Evolutionary conservation across 2,797 vertebrate genomes (phyloP).

Genomic region (Poeciliopsis paucimaculata): DNA sequence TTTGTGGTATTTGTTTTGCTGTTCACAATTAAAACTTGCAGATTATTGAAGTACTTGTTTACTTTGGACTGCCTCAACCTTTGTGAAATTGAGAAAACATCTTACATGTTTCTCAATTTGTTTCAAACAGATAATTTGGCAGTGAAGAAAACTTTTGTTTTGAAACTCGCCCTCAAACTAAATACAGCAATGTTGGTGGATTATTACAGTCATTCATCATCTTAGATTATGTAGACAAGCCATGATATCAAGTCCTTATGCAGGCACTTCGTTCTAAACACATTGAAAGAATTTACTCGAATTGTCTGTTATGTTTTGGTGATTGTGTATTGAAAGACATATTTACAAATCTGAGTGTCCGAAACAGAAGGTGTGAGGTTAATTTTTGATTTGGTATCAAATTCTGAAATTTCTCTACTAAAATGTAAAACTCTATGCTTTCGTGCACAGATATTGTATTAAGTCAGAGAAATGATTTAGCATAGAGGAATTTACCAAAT

Average conservation of each 20-base stretch:
- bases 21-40: neutral
- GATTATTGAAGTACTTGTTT: neutral
- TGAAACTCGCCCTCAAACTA: neutral
- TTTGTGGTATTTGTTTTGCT: neutral
- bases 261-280: neutral
- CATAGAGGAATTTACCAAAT: conserved; percentile 69
- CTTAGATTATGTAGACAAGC: neutral
- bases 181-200: neutral
- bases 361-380: neutral
- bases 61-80: neutral
- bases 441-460: conserved; percentile 44
- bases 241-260: neutral
- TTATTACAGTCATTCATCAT: neutral
- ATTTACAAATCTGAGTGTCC: neutral
- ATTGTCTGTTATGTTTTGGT: neutral
- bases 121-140: neutral
- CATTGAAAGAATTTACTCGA: neutral
- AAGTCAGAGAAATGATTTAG: conserved; percentile 62
- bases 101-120: too few relatives aligned
- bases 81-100: neutral
- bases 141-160: neutral
- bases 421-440: conserved; percentile 41
- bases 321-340: neutral
- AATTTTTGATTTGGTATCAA: conserved; percentile 4
- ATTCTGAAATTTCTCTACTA: conserved; percentile 1